phyloP scores from a whole-genome alignment of 2,113 vertebrate species.

The Dromiciops gliroides region DNA sequence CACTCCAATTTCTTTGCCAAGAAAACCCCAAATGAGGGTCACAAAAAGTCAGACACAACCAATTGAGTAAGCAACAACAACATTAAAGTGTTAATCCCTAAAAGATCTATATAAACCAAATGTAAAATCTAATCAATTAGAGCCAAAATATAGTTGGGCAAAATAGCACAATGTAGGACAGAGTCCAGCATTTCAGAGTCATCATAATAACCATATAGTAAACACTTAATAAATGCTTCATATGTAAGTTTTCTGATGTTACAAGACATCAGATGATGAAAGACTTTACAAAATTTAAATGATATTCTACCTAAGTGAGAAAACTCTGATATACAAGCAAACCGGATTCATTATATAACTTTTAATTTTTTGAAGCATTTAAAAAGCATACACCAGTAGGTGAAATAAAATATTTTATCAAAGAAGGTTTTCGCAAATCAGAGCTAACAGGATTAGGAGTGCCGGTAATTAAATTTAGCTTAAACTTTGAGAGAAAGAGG shows the following conservation, averaged over 20 bases:
- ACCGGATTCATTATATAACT: not conserved
- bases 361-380: not conserved
- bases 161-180: not conserved
- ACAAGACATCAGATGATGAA: not conserved
- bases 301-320: not conserved
- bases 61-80: not conserved
- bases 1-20: not conserved
- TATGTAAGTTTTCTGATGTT: not conserved
- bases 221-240: not conserved
- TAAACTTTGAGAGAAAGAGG: slow-evolving; percentile 14
- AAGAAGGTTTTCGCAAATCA: slow-evolving; percentile 24
- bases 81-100: not conserved
- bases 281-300: not conserved
- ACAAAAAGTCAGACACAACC: not conserved
- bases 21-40: not conserved
- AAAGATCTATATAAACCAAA: not conserved
- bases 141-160: not conserved
- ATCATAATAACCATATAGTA: not conserved
- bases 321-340: not conserved
- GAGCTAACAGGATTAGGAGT: slow-evolving; percentile 11
- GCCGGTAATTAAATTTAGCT: slow-evolving; percentile 28
- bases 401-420: slow-evolving; percentile 19
- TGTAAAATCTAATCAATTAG: not conserved
- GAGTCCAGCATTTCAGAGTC: not conserved
- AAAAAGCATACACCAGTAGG: not conserved